Conservation (phyloP, 2,797 vertebrate genomes). For the Sebastes reedi region DNA sequence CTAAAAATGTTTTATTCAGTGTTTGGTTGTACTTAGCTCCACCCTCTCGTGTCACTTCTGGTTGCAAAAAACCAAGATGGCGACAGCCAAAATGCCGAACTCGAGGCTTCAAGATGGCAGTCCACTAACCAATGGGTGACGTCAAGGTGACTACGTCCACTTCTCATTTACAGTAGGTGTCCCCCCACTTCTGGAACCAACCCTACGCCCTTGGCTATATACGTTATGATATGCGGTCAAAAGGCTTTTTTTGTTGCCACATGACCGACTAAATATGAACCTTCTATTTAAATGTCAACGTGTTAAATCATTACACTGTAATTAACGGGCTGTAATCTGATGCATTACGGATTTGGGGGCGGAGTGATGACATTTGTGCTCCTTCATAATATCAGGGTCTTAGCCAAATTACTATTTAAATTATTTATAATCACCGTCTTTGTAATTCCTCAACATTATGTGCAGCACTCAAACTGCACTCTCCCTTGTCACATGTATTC, state of each 20-base stretch:
- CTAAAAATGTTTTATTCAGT: too few species aligned
- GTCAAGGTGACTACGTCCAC: too few species aligned
- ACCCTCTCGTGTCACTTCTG: too few species aligned
- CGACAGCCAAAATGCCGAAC: too few species aligned
- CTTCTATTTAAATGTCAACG: not conserved
- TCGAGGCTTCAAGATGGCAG: too few species aligned
- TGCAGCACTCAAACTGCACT: constrained; percentile 6
- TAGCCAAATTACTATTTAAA: constrained; percentile 42
- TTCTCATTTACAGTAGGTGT: too few species aligned
- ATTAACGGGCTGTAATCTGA: not conserved
- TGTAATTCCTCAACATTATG: constrained; percentile 26
- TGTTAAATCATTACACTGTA: not conserved
- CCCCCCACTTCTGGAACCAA: not conserved
- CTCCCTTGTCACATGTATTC: constrained; percentile 28
- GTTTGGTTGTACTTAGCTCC: too few species aligned
- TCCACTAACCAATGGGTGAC: too few species aligned
- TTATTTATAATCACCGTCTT: constrained; percentile 39
- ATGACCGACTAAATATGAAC: not conserved
- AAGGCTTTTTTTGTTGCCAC: not conserved
- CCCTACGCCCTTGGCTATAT: not conserved
- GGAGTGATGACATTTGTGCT: not conserved
- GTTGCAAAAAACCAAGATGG: too few species aligned
- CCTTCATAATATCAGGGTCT: not conserved
- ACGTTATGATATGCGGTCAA: not conserved
- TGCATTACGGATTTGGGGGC: not conserved